A percentile compares a stretch with the other conserved stretches of the same genome.
phyloP scores from a whole-genome alignment of 2,888 invertebrate species.

The Patella pellucida region DNA sequence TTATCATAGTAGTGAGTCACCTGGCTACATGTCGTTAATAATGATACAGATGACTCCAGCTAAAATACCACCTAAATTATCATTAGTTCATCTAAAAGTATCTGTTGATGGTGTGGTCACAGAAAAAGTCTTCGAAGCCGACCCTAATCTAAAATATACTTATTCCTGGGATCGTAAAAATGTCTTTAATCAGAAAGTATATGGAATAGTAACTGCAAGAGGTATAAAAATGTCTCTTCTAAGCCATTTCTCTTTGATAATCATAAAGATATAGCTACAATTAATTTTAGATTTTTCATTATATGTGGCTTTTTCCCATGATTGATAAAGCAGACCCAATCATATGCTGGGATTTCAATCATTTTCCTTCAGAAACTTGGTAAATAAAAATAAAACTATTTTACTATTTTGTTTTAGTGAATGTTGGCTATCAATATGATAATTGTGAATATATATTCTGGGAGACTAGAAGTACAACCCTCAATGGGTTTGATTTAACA shows the following conservation, averaged over 20 bases:
- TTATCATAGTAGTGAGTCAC: conserved; percentile 94
- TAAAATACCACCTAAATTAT: conserved; percentile 60
- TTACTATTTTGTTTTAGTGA: conserved; percentile 62
- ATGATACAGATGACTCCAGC: conserved; percentile 74
- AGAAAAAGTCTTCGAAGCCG: conserved; percentile 94
- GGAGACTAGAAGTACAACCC: conserved; percentile 93
- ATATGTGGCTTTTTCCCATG: too few species aligned
- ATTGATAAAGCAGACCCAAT: too few species aligned
- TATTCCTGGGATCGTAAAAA: conserved; percentile 99
- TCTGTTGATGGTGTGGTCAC: conserved; percentile 91
- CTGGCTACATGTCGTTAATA: conserved; percentile 93
- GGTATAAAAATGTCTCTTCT: conserved; percentile 75
- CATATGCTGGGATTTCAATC: too few species aligned
- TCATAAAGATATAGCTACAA: background rate
- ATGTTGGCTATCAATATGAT: conserved; percentile 94
- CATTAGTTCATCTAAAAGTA: conserved; percentile 87
- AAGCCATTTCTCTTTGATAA: background rate
- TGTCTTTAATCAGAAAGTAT: conserved; percentile 97
- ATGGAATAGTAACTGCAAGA: conserved; percentile 94
- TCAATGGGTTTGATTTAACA: conserved; percentile 96
- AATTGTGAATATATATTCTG: conserved; percentile 89
- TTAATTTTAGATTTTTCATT: too few species aligned
- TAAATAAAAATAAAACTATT: too few species aligned
- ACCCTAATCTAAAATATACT: conserved; percentile 93
- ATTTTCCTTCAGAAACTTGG: too few species aligned